Base-by-base conservation (phyloP, 2,888 invertebrate species). In the Acrobasis repandana region DNA sequence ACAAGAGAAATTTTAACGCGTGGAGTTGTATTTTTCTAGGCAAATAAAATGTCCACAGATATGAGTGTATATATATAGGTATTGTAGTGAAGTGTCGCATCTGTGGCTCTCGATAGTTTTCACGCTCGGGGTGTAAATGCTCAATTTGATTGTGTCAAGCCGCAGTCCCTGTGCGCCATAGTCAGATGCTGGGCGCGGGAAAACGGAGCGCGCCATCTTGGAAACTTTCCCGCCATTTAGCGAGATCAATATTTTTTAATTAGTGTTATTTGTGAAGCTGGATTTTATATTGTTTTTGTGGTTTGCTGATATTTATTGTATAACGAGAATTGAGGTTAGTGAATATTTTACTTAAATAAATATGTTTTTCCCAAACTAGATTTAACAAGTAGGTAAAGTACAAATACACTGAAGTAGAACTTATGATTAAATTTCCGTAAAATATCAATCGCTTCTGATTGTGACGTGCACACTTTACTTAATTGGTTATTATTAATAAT, bases 141-240 rank as follows among this genome's bases (percentile, higher is more conserved):
- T 80, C 74, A 75, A 76, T 83, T 85, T 88, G 83, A 87, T 88
- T 87, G 86, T 88, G 86, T 87, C 87, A 83, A 80, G 71, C 69
- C 70, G 70, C 77, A 74, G 76, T 78, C 73, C 70, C 77, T 74
- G 75, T 78, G 70, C 76, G 74, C 72, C 75, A 80, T 75, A 78
- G 82, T 79, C 74, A 76, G 68, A 70, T 75, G 85, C 71, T 78
- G 81, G 76, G 80, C 77, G 79, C 79, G 82, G 63, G 79, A 80
- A 77, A 80, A 74, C 77, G 79, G 80, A 74, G 83, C 76, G 79
- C 71, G 73, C 74, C 71, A 76, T 74, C 71, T 72, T 54, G 73
- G 67, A 65, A 69, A 69, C 68, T 73, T 77, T 77, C 75, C 75
- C 77, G 75, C 73, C 68, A 58, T 43, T 51, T 58, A 65, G 78